Evolutionary conservation across 2,113 vertebrate species (phyloP).

Genomic region (Gasterosteus aculeatus): DNA sequence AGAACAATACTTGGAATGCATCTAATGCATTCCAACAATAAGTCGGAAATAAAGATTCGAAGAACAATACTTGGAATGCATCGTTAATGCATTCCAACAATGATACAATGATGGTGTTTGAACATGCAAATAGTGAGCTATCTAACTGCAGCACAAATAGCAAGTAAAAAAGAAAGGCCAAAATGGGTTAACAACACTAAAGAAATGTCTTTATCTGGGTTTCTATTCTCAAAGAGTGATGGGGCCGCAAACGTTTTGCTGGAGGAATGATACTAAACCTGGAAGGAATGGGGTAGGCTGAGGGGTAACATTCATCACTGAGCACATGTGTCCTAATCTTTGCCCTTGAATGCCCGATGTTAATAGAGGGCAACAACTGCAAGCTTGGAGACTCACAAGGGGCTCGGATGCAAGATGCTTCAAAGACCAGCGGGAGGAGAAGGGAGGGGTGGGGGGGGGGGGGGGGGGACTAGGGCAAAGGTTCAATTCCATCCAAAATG

Average conservation of each 20-base stretch:
- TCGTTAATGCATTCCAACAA: no score
- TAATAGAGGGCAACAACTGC: constrained; percentile 23
- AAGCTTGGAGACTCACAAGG: constrained; percentile 23
- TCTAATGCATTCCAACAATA: no score
- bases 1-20: no score
- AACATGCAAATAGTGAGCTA: background rate
- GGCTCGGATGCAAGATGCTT: constrained; percentile 51
- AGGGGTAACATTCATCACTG: constrained; percentile 21
- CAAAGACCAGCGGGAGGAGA: constrained; percentile 37
- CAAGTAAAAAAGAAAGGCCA: background rate
- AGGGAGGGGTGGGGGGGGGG: background rate
- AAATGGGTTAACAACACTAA: constrained; percentile 16
- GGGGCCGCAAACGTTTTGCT: constrained; percentile 11
- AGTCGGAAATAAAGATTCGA: no score
- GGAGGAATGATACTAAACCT: constrained; percentile 19
- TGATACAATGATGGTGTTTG: background rate
- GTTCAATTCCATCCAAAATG: constrained; percentile 30
- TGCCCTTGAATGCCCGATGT: constrained; percentile 20
- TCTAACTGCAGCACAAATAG: background rate
- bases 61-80: no score
- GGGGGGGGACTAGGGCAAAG: constrained; percentile 16
- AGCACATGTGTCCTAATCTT: constrained; percentile 36
- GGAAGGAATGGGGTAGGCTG: constrained; percentile 14
- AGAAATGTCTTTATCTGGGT: constrained; percentile 13
- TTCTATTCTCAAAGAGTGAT: constrained; percentile 36